Evolutionary conservation across 2,797 vertebrate genomes (phyloP).

Genomic region (Pseudochaenichthys georgianus): DNA sequence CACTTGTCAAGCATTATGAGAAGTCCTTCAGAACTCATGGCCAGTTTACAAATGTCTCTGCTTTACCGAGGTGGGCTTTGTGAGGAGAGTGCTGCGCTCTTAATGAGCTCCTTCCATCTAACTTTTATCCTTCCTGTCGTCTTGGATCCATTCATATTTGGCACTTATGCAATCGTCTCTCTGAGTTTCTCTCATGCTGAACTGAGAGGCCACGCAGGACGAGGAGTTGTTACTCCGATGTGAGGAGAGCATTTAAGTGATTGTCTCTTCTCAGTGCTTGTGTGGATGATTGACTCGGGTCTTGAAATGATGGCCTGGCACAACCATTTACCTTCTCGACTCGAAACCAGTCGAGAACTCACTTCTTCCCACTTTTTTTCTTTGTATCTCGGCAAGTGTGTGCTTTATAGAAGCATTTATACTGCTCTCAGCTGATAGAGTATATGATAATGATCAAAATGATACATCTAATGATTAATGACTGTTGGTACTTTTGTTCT

Average conservation of each 20-base stretch:
- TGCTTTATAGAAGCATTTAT: background rate
- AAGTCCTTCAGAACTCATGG: constrained; percentile 73
- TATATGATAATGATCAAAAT: constrained; percentile 33
- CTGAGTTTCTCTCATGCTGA: constrained; percentile 50
- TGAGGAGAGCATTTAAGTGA: constrained; percentile 66
- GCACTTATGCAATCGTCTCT: constrained; percentile 63
- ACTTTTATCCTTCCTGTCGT: constrained; percentile 74
- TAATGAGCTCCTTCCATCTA: constrained; percentile 78
- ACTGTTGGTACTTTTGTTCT: background rate
- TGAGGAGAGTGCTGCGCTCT: constrained; percentile 48
- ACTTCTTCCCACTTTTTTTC: constrained; percentile 18
- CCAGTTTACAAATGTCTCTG: constrained; percentile 64
- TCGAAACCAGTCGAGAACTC: constrained; percentile 27
- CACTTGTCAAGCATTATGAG: constrained; percentile 69
- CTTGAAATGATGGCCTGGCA: constrained; percentile 70
- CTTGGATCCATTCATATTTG: constrained; percentile 69
- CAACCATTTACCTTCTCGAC: constrained; percentile 65
- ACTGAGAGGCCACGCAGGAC: constrained; percentile 39
- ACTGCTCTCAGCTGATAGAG: background rate
- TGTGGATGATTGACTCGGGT: constrained; percentile 70
- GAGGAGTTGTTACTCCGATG: constrained; percentile 75
- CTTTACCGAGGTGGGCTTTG: constrained; percentile 53
- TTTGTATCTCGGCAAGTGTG: constrained; percentile 15
- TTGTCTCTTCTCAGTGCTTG: constrained; percentile 68
- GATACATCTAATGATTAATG: constrained; percentile 42